phyloP scores from a whole-genome alignment of 1,140 invertebrate genomes.

The Brachystomella parvula region DNA sequence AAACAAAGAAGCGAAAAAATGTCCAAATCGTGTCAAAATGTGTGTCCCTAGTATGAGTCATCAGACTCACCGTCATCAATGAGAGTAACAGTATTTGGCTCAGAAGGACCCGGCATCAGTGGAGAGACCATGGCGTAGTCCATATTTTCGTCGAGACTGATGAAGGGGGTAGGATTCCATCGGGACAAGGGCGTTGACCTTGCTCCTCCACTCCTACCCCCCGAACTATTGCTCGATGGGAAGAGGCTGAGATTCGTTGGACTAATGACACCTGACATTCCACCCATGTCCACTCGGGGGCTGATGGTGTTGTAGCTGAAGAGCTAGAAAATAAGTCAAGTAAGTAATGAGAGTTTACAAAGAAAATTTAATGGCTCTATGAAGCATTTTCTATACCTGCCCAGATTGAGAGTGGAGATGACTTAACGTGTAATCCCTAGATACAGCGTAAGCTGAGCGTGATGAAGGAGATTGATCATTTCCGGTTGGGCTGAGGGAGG shows the following conservation, averaged over 20 bases:
- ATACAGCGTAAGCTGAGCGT: conserved; percentile 31
- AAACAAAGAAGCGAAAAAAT: background rate
- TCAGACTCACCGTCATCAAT: conserved; percentile 57
- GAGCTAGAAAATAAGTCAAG: conserved; percentile 52
- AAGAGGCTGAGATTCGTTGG: conserved; percentile 82
- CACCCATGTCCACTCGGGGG: conserved; percentile 51
- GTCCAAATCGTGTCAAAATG: background rate
- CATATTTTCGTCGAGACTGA: conserved; percentile 71
- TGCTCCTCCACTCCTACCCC: conserved; percentile 58
- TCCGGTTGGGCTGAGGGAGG: conserved; percentile 38
- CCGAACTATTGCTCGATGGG: conserved; percentile 64
- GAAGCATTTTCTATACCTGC: conserved; percentile 24
- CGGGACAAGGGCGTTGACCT: conserved; percentile 56
- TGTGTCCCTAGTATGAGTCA: background rate
- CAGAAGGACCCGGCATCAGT: conserved; percentile 53
- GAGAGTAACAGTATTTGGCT: conserved; percentile 58
- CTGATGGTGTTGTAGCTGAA: conserved; percentile 78
- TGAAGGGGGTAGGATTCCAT: conserved; percentile 74
- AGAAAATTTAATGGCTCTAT: background rate
- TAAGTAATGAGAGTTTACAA: conserved; percentile 15
- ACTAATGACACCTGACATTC: conserved; percentile 71
- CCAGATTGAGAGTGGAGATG: conserved; percentile 39
- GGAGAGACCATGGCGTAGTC: conserved; percentile 86
- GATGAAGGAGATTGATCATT: conserved; percentile 30
- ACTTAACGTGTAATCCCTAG: conserved; percentile 38